phyloP scores from a whole-genome alignment of 2,888 invertebrate species.

The Chesias legatella region DNA sequence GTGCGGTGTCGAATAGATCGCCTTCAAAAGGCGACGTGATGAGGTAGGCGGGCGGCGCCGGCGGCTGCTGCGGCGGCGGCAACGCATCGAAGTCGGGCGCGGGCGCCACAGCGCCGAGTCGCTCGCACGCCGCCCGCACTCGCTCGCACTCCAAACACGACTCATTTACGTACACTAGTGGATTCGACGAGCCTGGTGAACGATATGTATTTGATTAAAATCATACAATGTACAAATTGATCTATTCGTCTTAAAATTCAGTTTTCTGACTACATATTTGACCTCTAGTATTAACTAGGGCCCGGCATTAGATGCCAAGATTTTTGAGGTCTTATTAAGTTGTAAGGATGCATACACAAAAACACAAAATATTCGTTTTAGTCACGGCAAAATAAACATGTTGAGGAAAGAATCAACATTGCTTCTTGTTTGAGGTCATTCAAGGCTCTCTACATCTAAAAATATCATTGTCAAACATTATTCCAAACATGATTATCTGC shows the following conservation, averaged over 20 bases:
- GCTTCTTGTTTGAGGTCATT: not conserved
- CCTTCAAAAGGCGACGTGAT: slow-evolving; percentile 88
- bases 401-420: not conserved
- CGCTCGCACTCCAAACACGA: slow-evolving; percentile 73
- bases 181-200: slow-evolving; percentile 61
- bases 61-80: slow-evolving; percentile 58
- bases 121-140: slow-evolving; percentile 72
- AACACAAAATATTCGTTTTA: too few species aligned
- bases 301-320: too few species aligned
- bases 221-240: slow-evolving; percentile 1
- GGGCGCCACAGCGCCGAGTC: slow-evolving; percentile 66
- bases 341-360: too few species aligned
- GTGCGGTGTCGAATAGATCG: slow-evolving; percentile 84
- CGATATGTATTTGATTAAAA: slow-evolving; percentile 5
- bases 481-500: slow-evolving; percentile 4
- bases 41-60: slow-evolving; percentile 70
- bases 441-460: not conserved
- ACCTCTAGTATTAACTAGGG: too few species aligned
- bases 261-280: too few species aligned
- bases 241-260: too few species aligned
- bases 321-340: too few species aligned
- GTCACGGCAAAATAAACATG: too few species aligned
- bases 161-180: slow-evolving; percentile 70
- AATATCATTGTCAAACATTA: slow-evolving; percentile 10
- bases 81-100: slow-evolving; percentile 62